These are phyloP conservation scores for Stigmatopora nigra DNA, from an alignment of 2,113 vertebrate species.

Conservation along the genomic window DNA sequence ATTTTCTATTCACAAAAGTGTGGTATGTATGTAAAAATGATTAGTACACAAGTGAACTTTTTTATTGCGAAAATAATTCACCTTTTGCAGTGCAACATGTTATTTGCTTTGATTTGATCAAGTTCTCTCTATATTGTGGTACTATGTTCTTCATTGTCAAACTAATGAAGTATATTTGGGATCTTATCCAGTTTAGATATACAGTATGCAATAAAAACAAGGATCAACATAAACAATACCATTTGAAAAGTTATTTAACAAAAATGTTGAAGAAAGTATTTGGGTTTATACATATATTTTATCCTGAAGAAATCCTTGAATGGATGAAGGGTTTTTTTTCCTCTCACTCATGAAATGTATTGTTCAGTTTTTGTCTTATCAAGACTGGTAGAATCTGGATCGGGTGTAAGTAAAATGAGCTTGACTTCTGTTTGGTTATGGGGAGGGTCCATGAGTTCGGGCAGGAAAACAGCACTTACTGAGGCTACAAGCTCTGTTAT, in stretches of 20 bases:
- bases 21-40: not conserved
- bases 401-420: slow-evolving; percentile 54
- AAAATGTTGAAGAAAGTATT: not conserved
- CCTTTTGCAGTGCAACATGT: too few species aligned
- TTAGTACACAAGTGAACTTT: not conserved
- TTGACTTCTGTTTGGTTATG: slow-evolving; percentile 57
- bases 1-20: not conserved
- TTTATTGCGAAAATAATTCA: too few species aligned
- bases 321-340: not conserved
- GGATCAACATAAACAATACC: not conserved
- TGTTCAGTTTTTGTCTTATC: slow-evolving; percentile 26
- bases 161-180: too few species aligned
- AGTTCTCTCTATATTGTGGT: too few species aligned
- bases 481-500: slow-evolving; percentile 64
- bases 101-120: too few species aligned
- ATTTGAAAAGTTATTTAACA: not conserved
- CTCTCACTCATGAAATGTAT: slow-evolving; percentile 1
- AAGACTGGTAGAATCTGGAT: slow-evolving; percentile 22
- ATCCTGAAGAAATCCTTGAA: not conserved
- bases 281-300: not conserved
- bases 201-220: too few species aligned
- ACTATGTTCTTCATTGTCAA: too few species aligned
- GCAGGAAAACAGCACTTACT: slow-evolving; percentile 61
- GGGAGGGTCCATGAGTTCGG: slow-evolving; percentile 50
- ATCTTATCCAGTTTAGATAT: too few species aligned